Evolutionary conservation across 2,797 vertebrate genomes (phyloP).

Genomic region (Microhierax caerulescens): DNA sequence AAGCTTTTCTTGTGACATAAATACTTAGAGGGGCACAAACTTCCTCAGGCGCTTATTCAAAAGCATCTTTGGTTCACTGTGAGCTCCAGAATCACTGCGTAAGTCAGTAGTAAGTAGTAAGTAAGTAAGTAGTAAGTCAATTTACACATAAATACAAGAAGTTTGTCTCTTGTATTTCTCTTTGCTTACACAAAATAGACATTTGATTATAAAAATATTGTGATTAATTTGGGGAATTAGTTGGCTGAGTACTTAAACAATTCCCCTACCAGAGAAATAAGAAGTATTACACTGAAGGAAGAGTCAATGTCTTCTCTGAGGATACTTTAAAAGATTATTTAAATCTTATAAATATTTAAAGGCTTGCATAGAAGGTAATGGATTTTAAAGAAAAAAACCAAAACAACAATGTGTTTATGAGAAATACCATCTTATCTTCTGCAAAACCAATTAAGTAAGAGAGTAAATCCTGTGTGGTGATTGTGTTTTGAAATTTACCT

Average conservation of each 20-base stretch:
- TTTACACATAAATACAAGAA: neutral
- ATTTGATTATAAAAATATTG: slow-evolving; percentile 12
- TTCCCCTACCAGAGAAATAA: neutral
- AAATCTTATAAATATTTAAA: slow-evolving; percentile 49
- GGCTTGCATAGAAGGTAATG: neutral
- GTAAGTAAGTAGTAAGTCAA: neutral
- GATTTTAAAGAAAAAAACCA: slow-evolving; percentile 15
- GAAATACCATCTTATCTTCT: slow-evolving; percentile 3
- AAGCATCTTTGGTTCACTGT: neutral
- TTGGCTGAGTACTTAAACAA: neutral
- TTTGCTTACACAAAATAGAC: slow-evolving; percentile 11
- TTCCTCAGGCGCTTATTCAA: neutral
- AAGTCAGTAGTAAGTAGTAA: no score
- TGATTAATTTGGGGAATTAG: slow-evolving; percentile 30
- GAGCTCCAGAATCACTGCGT: neutral
- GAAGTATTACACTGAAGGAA: neutral
- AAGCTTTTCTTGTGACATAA: neutral
- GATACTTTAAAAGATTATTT: slow-evolving; percentile 31
- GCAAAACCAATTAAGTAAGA: neutral
- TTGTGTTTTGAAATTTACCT: neutral
- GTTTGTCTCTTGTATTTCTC: neutral
- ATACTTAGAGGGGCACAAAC: neutral
- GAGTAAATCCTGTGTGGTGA: neutral
- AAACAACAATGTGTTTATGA: neutral
- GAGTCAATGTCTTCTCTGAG: neutral